A percentile compares a stretch with the other conserved stretches of the same genome.
Conservation (phyloP, 2,113 vertebrate species). For the Gambusia affinis region DNA sequence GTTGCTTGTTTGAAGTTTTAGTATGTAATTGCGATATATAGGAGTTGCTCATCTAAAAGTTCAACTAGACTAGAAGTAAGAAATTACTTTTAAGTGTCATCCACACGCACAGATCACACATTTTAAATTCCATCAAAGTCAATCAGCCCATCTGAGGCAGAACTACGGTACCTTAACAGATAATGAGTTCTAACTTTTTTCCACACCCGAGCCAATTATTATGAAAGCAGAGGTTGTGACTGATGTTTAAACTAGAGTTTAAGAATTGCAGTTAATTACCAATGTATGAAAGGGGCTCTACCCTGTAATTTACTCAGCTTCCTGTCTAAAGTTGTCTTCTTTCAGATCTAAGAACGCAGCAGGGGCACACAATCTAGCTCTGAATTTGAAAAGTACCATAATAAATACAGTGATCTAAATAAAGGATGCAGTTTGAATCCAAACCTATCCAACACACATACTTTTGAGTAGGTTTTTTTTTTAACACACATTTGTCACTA, state of each 20-base stretch:
- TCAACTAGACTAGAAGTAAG: not conserved
- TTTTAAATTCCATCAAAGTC: not conserved
- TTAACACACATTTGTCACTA: not conserved
- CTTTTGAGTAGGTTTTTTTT: not conserved
- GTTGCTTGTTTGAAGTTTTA: not conserved
- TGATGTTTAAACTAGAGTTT: conserved; percentile 59
- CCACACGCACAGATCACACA: not conserved
- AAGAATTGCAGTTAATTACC: conserved; percentile 73
- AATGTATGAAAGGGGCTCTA: conserved; percentile 67
- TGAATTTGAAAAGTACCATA: not conserved
- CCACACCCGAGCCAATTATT: conserved; percentile 15
- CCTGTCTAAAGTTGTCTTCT: conserved; percentile 64
- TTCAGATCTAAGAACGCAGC: conserved; percentile 64
- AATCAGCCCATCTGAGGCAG: not conserved
- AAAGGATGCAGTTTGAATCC: not conserved
- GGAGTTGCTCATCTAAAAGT: not conserved
- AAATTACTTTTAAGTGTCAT: not conserved
- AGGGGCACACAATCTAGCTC: conserved; percentile 29
- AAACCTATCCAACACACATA: not conserved
- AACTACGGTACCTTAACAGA: not conserved
- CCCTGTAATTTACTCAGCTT: conserved; percentile 74
- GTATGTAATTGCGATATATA: no score
- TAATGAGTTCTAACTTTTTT: conserved; percentile 10
- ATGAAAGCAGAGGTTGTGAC: conserved; percentile 33
- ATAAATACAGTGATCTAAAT: not conserved